Conservation (phyloP, 2,888 invertebrate species). For the Pollenia angustigena region DNA sequence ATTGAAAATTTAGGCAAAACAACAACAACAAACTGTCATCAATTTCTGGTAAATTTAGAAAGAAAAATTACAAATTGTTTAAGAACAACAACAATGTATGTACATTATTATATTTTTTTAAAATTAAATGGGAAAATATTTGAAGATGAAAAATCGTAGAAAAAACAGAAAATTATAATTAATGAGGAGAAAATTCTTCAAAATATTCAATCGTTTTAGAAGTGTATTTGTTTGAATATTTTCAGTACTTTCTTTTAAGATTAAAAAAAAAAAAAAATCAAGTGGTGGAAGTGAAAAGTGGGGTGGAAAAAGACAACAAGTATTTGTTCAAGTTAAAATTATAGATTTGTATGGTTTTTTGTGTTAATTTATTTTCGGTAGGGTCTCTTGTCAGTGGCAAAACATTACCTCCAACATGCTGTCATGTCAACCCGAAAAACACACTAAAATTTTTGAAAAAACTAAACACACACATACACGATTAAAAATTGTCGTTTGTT, state of each 20-base stretch:
- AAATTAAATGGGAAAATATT: conserved; percentile 7
- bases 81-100: conserved; percentile 11
- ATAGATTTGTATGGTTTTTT: not conserved
- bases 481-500: conserved; percentile 21
- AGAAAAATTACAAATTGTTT: conserved; percentile 29
- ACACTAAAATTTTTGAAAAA: conserved; percentile 13
- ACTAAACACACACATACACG: not conserved
- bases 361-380: conserved; percentile 48
- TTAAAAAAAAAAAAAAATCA: not conserved
- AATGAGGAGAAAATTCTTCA: not conserved
- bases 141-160: not conserved
- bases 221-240: too few species aligned
- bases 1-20: conserved; percentile 6
- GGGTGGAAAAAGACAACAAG: not conserved
- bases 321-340: conserved; percentile 14
- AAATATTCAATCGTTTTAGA: not conserved
- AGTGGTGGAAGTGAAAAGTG: not conserved
- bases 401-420: conserved; percentile 62
- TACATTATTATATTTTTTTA: not conserved
- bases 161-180: conserved; percentile 7
- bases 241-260: not conserved
- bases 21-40: conserved; percentile 4
- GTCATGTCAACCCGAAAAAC: conserved; percentile 67
- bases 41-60: conserved; percentile 25
- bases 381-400: conserved; percentile 47